A percentile compares a stretch with the other conserved stretches of the same genome.
phyloP scores from a whole-genome alignment of 2,113 vertebrate species.

The Sterrhoptilus dennistouni region DNA sequence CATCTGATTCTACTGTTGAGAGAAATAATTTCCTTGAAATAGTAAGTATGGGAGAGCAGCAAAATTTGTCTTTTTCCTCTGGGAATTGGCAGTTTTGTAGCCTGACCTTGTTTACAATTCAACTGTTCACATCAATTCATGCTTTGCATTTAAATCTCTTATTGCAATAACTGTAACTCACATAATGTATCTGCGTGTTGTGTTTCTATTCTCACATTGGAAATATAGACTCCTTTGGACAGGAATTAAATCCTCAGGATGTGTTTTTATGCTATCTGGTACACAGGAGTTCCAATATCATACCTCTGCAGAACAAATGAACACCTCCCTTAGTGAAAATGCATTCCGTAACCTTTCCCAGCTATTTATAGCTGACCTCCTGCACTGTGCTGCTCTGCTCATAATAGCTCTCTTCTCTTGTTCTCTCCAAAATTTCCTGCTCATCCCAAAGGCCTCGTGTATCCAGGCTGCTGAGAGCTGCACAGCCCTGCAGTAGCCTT shows the following conservation, averaged over 20 bases:
- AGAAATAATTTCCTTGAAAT: not conserved
- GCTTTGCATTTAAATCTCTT: not conserved
- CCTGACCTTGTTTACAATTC: not conserved
- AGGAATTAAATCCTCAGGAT: not conserved
- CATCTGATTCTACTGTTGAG: not conserved
- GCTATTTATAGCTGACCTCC: not conserved
- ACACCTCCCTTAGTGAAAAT: not conserved
- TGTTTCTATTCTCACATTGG: not conserved
- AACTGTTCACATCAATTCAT: not conserved
- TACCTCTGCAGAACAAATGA: not conserved
- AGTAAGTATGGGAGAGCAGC: not conserved
- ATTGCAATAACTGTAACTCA: not conserved
- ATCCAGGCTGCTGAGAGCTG: not conserved
- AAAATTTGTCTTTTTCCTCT: not conserved
- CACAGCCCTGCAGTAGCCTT: accelerated
- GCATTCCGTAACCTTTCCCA: not conserved
- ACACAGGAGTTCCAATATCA: not conserved
- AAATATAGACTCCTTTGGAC: not conserved
- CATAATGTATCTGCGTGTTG: not conserved
- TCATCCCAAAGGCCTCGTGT: not conserved
- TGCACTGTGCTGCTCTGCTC: not conserved
- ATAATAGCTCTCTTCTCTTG: not conserved
- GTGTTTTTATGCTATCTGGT: not conserved
- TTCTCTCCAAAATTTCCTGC: not conserved
- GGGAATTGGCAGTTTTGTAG: not conserved